Percentiles rank a stretch among this genome's conserved stretches.
Conservation (phyloP, 1,140 invertebrate species). For the Choristoneura fumiferana region DNA sequence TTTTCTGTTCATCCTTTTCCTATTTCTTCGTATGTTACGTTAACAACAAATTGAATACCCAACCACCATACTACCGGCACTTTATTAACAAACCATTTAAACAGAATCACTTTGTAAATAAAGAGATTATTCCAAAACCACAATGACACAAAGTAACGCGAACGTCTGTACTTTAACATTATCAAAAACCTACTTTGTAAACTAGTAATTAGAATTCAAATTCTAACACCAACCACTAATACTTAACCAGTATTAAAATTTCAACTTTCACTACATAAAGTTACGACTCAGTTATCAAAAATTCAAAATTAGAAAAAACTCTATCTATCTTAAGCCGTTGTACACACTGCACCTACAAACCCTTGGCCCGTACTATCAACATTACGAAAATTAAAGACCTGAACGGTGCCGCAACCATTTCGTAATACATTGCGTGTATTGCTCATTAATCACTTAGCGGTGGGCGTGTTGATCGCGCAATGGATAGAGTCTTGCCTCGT, state of each 20-base stretch:
- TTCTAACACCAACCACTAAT: background rate
- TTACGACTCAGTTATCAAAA: background rate
- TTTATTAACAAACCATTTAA: conserved; percentile 9
- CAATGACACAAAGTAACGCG: background rate
- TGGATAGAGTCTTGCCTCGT: too few species aligned
- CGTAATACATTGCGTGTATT: too few species aligned
- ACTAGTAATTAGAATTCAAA: background rate
- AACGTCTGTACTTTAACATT: background rate
- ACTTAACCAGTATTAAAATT: background rate
- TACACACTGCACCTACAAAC: background rate
- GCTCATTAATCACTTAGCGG: too few species aligned
- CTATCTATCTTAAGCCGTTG: background rate
- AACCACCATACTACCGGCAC: background rate
- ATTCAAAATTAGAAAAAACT: background rate
- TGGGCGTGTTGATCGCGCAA: too few species aligned
- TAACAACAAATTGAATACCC: too few species aligned
- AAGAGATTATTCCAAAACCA: conserved; percentile 8
- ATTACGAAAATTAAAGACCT: background rate
- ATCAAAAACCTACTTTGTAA: background rate
- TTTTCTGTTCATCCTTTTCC: too few species aligned
- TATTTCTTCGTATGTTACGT: too few species aligned
- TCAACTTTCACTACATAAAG: background rate
- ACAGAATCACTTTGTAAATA: conserved; percentile 7
- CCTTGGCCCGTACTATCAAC: background rate
- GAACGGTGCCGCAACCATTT: too few species aligned